Evolutionary conservation across 2,113 vertebrate species (phyloP), one percentile per base, ranked within the genome.

Genomic region (Ceyx margarethae): DNA sequence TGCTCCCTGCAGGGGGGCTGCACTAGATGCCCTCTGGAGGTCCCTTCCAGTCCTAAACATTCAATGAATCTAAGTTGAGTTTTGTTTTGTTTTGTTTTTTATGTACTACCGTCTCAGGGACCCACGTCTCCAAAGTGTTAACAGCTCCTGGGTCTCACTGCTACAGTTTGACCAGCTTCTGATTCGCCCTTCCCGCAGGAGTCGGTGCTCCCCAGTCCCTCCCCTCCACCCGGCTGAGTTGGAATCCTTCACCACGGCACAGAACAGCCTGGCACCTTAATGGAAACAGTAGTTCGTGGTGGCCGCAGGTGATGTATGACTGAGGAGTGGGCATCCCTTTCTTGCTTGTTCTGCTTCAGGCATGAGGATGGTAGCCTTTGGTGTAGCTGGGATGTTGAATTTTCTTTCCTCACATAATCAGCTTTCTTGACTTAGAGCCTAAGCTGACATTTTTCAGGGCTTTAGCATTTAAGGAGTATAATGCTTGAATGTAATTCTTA

Each of bases 401-500:
- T 35, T 4, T 10, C 22, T 53, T 31, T 42, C 5, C 13, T 43
- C 40, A 9, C 0, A n/a, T 28, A 29, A 48, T 21, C 3, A 4
- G 6, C 65, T 87, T 85, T 61, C 22, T 37, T 43, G 31, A 58
- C 18, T 33, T 66, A 23, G 33, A 42, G 10, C 10, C 15, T 85
- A 16, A 77, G 35, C 14, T 16, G 35, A 45, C 20, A 13, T 61
- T 12, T 74, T 66, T 6, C 3, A 3, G 46, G 17, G 13, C 6
- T 62, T 40, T 58, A 50, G 8, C 18, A 3, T 83, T 77, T 43
- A 53, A 40, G 21, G 43, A 15, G 4, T 71, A 0, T 13, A 66
- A 3, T 45, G 20, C 7, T 56, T 46, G 33, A 20, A 15, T 11
- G 1, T 25, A 11, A 20, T 33, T 62, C 7, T 12, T n/a, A 35